phyloP scores from a whole-genome alignment of 2,113 vertebrate genomes.

The Callipepla californica region DNA sequence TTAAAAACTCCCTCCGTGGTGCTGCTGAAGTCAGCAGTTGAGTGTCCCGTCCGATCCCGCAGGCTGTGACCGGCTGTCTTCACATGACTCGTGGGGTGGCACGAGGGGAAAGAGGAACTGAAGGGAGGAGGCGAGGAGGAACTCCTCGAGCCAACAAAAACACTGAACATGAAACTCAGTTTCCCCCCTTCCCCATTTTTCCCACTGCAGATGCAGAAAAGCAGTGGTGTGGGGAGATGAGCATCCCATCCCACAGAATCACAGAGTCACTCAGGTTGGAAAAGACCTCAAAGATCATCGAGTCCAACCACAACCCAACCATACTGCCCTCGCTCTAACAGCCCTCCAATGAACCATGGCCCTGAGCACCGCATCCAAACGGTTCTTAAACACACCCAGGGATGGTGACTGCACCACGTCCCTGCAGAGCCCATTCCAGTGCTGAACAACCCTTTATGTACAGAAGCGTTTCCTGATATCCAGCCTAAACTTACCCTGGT shows the following conservation, averaged over 20 bases:
- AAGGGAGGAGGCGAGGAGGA: not conserved
- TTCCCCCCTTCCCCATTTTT: slow-evolving; percentile 7
- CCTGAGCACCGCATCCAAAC: too few relatives aligned
- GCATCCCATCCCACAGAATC: not conserved
- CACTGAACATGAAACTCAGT: accelerated
- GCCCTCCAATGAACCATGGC: too few relatives aligned
- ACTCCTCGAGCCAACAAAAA: not conserved
- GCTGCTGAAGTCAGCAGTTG: not conserved
- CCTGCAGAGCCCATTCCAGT: too few relatives aligned
- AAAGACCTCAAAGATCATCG: too few relatives aligned
- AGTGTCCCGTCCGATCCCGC: not conserved
- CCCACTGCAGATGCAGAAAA: not conserved
- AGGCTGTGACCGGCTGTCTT: not conserved
- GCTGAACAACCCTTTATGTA: too few relatives aligned
- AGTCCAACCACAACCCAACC: too few relatives aligned
- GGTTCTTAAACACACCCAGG: too few relatives aligned
- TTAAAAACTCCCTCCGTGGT: not conserved
- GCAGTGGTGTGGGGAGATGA: not conserved
- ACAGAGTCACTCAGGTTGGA: too few relatives aligned
- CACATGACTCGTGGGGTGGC: not conserved
- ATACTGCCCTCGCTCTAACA: too few relatives aligned
- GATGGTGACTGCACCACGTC: too few relatives aligned
- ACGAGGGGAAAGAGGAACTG: slow-evolving; percentile 9
- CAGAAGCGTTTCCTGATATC: too few relatives aligned
- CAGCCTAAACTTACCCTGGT: too few relatives aligned